Evolutionary conservation across 2,797 vertebrate species (phyloP), one percentile per base, ranked within the genome.

Genomic region (Acomys russatus): DNA sequence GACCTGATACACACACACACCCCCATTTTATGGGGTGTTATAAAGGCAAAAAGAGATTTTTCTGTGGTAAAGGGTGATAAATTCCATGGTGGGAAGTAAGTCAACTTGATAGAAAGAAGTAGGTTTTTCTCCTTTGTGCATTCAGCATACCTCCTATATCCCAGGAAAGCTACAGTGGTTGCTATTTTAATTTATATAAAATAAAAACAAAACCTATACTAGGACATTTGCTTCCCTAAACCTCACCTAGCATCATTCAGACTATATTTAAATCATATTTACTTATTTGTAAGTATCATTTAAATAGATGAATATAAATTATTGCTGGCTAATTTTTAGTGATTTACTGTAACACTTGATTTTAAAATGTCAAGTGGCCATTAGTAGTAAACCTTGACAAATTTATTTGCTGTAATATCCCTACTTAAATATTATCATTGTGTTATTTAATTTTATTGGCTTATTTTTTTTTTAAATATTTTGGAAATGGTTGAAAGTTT

Each of bases 321-420:
- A 92, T 95, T 95, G 92, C 95, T 0, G 7, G 91, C 91, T 98
- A 97, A 98, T 98, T 97, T 97, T 97, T 94, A 92, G 77, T 97
- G 97, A 98, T 97, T 98, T 98, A 94, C 96, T 96, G 94, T 96
- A 97, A 97, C 95, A 95, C 92, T 96, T 97, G 95, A 95, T 97
- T 97, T 97, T 96, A 97, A 98, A 98, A 98, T 97, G 98, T 98
- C 98, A 98, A 98, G 98, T 97, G 98, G 97, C 91, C 97, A 97
- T 97, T 98, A 98, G 95, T 89, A 94, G 25, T 95, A 97, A 97
- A 97, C 92, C 94, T 96, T 77, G 64, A 97, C 93, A 91, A 97
- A 97, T 97, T 96, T 97, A 97, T 97, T 96, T 96, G 94, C 94
- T 91, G 89, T 97, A 95, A 97, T 96, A 97, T 96, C 96, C 97